Evolutionary conservation across 2,113 vertebrate species (phyloP).

Genomic region (Pelobates fuscus): DNA sequence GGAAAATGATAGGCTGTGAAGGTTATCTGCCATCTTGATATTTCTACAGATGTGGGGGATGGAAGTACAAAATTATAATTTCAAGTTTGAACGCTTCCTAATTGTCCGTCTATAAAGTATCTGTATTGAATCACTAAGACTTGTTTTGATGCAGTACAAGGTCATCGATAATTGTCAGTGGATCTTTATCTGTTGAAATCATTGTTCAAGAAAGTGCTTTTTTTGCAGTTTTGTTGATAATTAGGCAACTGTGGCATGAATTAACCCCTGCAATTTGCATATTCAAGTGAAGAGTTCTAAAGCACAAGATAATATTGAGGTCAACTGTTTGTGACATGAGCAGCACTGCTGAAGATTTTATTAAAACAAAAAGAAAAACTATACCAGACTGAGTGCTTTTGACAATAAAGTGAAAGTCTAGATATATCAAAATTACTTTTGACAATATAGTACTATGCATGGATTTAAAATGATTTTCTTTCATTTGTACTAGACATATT

Average conservation of each 20-base stretch:
- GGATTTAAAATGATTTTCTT: too few species aligned
- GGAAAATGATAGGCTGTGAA: neutral
- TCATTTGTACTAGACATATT: too few species aligned
- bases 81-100: neutral
- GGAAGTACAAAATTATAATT: neutral
- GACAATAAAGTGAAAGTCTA: too few species aligned
- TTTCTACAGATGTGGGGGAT: neutral
- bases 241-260: slow-evolving; percentile 11
- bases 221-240: slow-evolving; percentile 11
- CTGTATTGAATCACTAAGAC: neutral
- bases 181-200: neutral
- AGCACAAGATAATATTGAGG: neutral
- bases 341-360: too few species aligned
- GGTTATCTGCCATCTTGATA: neutral
- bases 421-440: too few species aligned
- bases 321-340: neutral
- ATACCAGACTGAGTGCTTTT: too few species aligned
- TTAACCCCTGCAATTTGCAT: slow-evolving; percentile 11
- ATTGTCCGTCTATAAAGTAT: neutral
- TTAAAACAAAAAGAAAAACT: too few species aligned
- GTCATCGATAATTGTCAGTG: neutral
- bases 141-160: neutral
- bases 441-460: too few species aligned
- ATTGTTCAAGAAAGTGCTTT: neutral
- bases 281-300: slow-evolving; percentile 4